A percentile compares a stretch with the other conserved stretches of the same genome.
These are phyloP conservation scores for Apolygus lucorum DNA, from an alignment of 1,140 invertebrate genomes.

Conservation along the genomic window DNA sequence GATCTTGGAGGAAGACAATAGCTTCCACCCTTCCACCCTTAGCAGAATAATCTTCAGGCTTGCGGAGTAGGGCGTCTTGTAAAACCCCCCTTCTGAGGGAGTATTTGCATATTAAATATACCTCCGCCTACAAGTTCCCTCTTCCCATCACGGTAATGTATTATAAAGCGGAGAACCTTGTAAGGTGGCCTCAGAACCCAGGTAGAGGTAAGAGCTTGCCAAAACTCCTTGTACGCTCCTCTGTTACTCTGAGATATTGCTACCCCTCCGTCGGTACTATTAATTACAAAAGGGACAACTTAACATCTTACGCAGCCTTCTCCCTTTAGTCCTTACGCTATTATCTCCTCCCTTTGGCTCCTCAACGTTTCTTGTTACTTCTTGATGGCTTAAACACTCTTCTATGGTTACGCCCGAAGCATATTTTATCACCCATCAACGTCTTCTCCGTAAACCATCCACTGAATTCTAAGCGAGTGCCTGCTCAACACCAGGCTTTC, in stretches of 20 bases:
- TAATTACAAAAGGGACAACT: conserved; percentile 19
- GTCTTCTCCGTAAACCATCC: no score
- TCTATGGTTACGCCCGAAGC: conserved; percentile 1
- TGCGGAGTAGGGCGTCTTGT: conserved; percentile 2
- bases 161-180: conserved; percentile 19
- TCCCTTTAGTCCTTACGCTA: neutral
- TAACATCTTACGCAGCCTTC: conserved; percentile 2
- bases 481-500: no score
- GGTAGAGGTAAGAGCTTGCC: conserved; percentile 4
- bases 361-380: conserved; percentile 16
- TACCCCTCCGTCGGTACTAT: conserved; percentile 7
- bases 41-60: conserved; percentile 10
- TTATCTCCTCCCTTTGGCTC: conserved; percentile 15
- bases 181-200: neutral
- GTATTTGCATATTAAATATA: conserved; percentile 22
- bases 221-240: conserved; percentile 18
- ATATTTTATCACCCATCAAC: no score
- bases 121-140: neutral
- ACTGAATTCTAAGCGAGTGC: no score
- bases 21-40: neutral
- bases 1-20: conserved; percentile 18
- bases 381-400: neutral
- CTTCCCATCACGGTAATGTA: conserved; percentile 17
- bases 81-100: conserved; percentile 6
- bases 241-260: conserved; percentile 15